A percentile compares a stretch with the other conserved stretches of the same genome.
Conservation (phyloP, 2,113 vertebrate species). For the Hippocampus guttulatus region DNA sequence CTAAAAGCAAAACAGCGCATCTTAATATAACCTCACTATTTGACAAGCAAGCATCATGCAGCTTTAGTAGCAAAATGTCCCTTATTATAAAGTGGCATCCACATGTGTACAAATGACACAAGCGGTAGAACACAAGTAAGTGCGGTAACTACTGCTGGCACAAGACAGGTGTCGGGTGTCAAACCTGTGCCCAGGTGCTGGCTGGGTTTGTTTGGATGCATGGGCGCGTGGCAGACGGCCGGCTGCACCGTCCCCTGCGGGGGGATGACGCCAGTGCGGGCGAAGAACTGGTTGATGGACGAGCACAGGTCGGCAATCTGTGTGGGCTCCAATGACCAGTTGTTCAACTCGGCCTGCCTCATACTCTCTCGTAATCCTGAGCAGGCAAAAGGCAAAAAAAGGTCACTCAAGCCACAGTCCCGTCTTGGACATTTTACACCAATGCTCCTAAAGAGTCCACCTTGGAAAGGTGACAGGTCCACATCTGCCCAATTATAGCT, state of each 20-base stretch:
- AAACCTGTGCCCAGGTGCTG: conserved; percentile 85
- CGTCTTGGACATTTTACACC: background rate
- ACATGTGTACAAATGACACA: background rate
- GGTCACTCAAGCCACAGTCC: conserved; percentile 39
- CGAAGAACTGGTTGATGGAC: conserved; percentile 89
- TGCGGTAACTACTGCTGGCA: background rate
- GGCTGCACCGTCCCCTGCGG: conserved; percentile 82
- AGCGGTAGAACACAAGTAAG: background rate
- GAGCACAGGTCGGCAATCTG: conserved; percentile 91
- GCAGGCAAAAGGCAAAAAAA: conserved; percentile 21
- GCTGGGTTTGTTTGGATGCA: conserved; percentile 83
- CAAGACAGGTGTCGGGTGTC: background rate
- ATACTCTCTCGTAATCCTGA: conserved; percentile 88
- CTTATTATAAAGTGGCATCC: background rate
- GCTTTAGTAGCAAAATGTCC: background rate
- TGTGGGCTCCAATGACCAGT: conserved; percentile 89
- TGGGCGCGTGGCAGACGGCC: conserved; percentile 80
- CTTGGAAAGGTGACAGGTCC: conserved; percentile 91
- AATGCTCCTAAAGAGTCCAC: conserved; percentile 54
- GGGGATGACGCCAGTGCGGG: conserved; percentile 87
- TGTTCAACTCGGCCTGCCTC: conserved; percentile 90
- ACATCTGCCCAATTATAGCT: conserved; percentile 93
- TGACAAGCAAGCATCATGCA: background rate
- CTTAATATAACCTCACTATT: too few species aligned
- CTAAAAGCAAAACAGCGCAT: too few species aligned